phyloP scores from a whole-genome alignment of 2,888 invertebrate species.

The Epiblema foenella region DNA sequence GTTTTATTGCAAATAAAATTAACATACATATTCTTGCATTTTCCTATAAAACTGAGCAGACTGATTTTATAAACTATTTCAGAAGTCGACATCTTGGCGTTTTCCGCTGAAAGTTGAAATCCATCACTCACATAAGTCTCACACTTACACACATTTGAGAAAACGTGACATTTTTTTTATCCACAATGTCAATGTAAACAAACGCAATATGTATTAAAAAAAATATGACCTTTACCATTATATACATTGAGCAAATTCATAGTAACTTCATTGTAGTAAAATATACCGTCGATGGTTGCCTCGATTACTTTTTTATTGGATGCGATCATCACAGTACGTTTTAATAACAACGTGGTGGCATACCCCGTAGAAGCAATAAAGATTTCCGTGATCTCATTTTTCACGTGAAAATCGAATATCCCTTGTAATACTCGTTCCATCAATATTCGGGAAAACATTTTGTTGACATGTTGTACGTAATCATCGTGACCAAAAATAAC shows the following conservation, averaged over 20 bases:
- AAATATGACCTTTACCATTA: neutral
- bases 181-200: neutral
- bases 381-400: constrained; percentile 30
- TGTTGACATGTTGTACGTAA: constrained; percentile 53
- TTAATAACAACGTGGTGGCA: constrained; percentile 18
- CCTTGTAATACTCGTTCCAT: constrained; percentile 28
- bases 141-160: neutral
- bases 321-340: constrained; percentile 18
- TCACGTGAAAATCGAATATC: constrained; percentile 25
- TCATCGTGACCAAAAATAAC: constrained; percentile 63
- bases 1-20: too few species aligned
- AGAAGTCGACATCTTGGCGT: too few species aligned
- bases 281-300: neutral
- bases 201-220: neutral
- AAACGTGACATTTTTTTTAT: neutral
- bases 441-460: constrained; percentile 48
- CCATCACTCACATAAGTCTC: neutral
- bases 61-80: too few species aligned
- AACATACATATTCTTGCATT: too few species aligned
- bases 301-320: constrained; percentile 12
- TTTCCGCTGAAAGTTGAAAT: neutral
- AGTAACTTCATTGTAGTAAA: neutral
- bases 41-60: too few species aligned
- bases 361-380: constrained; percentile 25
- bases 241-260: neutral